Evolutionary conservation across 1,140 invertebrate genomes (phyloP).

Genomic region (Cotesia typhae): DNA sequence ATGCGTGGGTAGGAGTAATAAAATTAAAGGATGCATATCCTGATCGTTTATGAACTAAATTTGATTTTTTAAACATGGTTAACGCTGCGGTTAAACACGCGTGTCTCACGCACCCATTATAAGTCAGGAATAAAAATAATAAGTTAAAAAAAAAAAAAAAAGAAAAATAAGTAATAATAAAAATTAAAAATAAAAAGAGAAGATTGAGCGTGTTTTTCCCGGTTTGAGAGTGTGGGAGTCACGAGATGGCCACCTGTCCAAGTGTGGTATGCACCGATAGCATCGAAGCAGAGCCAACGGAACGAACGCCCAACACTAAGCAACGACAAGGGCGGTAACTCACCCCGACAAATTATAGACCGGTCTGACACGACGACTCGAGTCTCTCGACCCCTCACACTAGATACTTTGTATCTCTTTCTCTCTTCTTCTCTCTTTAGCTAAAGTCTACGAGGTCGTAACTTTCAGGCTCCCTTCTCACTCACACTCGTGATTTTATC

Average conservation of each 20-base stretch:
- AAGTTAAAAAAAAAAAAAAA: no score
- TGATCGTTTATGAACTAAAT: conserved; percentile 49
- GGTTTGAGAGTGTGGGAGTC: conserved; percentile 56
- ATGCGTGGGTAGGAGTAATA: not conserved
- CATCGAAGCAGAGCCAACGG: conserved; percentile 56
- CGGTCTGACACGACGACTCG: conserved; percentile 56
- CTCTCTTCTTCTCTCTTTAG: not conserved
- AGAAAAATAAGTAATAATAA: not conserved
- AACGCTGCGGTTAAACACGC: conserved; percentile 9
- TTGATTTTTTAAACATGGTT: conserved; percentile 23
- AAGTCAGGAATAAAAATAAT: not conserved
- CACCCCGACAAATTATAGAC: conserved; percentile 65
- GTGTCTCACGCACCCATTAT: conserved; percentile 40
- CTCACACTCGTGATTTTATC: conserved; percentile 10
- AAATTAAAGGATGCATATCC: conserved; percentile 10
- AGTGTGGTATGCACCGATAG: conserved; percentile 62
- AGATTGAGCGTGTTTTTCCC: conserved; percentile 30
- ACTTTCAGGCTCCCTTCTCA: conserved; percentile 21
- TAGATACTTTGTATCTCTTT: no score
- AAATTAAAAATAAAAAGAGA: conserved; percentile 2
- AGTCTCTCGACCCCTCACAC: conserved; percentile 26
- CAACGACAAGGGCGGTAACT: conserved; percentile 64
- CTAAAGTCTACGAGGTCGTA: conserved; percentile 11
- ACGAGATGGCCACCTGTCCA: conserved; percentile 62
- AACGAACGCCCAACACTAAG: conserved; percentile 61